Evolutionary conservation across 2,797 vertebrate species (phyloP).

Genomic region (Octomys mimax): DNA sequence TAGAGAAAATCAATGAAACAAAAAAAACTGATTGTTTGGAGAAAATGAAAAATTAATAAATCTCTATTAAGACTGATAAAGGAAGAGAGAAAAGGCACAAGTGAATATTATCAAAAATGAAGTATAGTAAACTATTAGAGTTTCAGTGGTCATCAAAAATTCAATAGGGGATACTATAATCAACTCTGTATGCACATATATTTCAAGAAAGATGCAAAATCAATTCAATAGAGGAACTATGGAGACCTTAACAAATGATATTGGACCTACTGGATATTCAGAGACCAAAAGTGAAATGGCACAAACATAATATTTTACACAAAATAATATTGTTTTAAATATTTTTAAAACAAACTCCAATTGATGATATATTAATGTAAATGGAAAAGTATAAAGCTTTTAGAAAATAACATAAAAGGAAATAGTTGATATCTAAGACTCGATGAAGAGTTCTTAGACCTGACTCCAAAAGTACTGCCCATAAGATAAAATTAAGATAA

Average conservation of each 20-base stretch:
- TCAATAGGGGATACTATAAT: not conserved
- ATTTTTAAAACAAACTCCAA: not conserved
- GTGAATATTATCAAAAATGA: not conserved
- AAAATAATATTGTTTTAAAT: no score
- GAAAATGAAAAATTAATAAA: not conserved
- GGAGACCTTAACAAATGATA: not conserved
- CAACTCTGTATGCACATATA: not conserved
- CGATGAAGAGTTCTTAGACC: not conserved
- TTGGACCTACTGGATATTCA: not conserved
- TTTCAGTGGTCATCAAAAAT: not conserved
- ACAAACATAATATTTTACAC: not conserved
- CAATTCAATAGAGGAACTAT: not conserved
- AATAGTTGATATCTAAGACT: not conserved
- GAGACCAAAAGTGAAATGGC: not conserved
- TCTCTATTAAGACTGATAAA: not conserved
- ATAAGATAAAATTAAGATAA: not conserved
- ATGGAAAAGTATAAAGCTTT: not conserved
- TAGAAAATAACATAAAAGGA: not conserved
- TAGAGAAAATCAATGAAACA: not conserved
- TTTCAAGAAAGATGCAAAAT: not conserved
- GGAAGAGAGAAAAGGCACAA: not conserved
- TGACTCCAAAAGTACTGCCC: not conserved
- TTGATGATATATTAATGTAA: not conserved
- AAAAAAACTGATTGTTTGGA: not conserved
- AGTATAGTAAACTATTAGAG: not conserved